Percentiles rank a stretch among this genome's conserved stretches.
These are phyloP conservation scores for Trachelus iudaicus DNA, from an alignment of 2,888 invertebrate genomes.

Conservation along the genomic window DNA sequence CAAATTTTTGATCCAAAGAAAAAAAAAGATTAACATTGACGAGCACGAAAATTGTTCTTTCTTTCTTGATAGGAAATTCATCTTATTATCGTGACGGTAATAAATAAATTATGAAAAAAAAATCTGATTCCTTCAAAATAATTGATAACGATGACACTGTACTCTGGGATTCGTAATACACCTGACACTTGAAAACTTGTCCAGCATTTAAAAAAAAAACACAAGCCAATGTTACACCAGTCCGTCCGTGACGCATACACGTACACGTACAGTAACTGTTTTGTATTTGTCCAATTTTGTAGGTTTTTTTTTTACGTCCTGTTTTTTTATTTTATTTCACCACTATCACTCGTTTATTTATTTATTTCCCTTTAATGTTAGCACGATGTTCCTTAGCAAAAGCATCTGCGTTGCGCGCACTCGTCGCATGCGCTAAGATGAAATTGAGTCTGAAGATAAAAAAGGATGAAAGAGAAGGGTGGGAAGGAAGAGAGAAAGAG, in stretches of 20 bases:
- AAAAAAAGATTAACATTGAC: neutral
- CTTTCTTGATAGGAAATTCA: too few species aligned
- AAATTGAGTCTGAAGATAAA: constrained; percentile 16
- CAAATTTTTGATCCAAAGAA: neutral
- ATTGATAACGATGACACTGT: neutral
- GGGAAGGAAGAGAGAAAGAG: constrained; percentile 15
- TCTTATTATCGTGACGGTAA: too few species aligned
- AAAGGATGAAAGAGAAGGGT: constrained; percentile 7
- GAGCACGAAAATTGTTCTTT: neutral
- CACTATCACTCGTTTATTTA: neutral
- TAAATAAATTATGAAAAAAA: too few species aligned
- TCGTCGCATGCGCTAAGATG: constrained; percentile 45
- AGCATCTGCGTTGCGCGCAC: constrained; percentile 34
- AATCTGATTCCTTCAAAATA: too few species aligned
- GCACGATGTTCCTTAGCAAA: constrained; percentile 43
- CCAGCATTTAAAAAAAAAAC: neutral
- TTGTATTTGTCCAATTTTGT: constrained; percentile 19
- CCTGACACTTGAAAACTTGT: neutral
- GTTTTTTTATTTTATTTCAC: neutral
- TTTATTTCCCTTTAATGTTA: constrained; percentile 26
- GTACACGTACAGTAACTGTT: constrained; percentile 19
- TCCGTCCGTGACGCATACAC: neutral
- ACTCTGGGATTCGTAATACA: neutral
- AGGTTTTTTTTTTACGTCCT: constrained; percentile 15
- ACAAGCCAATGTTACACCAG: neutral